A percentile compares a stretch with the other conserved stretches of the same genome.
phyloP scores from a whole-genome alignment of 2,113 vertebrate species.

The Haemorhous mexicanus region DNA sequence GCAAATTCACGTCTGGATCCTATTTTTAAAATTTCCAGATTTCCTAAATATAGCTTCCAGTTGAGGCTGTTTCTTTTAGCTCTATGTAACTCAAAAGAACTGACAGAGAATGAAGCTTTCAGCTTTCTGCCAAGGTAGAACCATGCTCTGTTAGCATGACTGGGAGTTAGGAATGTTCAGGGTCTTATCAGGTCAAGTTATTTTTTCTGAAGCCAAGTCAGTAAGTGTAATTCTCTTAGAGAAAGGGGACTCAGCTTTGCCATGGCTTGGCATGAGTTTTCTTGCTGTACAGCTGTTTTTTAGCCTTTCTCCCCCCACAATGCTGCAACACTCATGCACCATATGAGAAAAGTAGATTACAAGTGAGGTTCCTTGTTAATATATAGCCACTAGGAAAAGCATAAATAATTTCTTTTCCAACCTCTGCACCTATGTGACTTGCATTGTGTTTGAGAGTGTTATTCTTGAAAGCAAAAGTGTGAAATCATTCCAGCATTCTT shows the following conservation, averaged over 20 bases:
- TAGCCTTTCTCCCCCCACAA: not conserved
- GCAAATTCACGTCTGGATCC: not conserved
- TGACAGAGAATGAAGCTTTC: not conserved
- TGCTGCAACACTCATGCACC: not conserved
- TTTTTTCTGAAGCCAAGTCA: not conserved
- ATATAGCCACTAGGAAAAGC: not conserved
- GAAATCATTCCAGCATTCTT: not conserved
- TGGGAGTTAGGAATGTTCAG: not conserved
- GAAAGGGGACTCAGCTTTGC: not conserved
- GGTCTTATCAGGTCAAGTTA: not conserved
- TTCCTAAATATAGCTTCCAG: conserved; percentile 38
- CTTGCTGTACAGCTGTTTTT: not conserved
- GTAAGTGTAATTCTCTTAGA: not conserved
- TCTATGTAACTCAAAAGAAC: not conserved
- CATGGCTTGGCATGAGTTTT: not conserved
- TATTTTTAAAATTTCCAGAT: conserved; percentile 15
- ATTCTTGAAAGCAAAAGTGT: not conserved
- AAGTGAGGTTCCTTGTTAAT: not conserved
- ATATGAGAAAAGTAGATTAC: not conserved
- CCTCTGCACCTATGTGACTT: not conserved
- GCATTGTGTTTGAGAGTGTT: not conserved
- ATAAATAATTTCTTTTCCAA: not conserved
- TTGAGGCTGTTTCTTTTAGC: not conserved
- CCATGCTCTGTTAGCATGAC: not conserved
- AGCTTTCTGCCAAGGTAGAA: not conserved